phyloP scores from a whole-genome alignment of 2,888 invertebrate genomes.

The Proisotoma minuta region DNA sequence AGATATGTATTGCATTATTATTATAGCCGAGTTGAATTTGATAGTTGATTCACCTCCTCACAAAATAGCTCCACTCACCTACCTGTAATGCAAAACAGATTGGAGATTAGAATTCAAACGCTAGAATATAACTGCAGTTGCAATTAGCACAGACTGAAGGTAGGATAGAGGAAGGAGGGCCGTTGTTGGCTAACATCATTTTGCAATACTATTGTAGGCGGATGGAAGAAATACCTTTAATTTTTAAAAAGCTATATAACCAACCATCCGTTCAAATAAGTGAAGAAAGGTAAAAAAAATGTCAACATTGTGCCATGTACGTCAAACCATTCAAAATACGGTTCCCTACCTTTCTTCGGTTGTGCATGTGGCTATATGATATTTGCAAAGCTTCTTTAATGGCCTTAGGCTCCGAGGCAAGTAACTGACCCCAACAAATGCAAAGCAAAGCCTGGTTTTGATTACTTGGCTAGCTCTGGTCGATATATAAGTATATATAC shows the following conservation, averaged over 20 bases:
- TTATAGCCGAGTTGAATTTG: not conserved
- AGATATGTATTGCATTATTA: not conserved
- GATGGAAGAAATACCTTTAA: not conserved
- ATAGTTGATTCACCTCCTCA: not conserved
- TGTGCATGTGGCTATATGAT: not conserved
- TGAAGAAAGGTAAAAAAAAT: too few relatives aligned
- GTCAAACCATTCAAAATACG: too few relatives aligned
- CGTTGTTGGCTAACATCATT: not conserved
- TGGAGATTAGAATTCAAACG: not conserved
- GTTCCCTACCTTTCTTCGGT: too few relatives aligned
- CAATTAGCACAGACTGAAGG: not conserved
- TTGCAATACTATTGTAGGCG: not conserved
- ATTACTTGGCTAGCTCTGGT: not conserved
- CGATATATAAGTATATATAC: not conserved
- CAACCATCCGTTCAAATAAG: too few relatives aligned
- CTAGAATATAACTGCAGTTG: not conserved
- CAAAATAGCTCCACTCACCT: not conserved
- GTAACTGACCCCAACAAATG: conserved; percentile 18
- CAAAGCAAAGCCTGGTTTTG: not conserved
- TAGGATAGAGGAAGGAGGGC: not conserved
- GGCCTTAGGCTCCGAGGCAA: conserved; percentile 10
- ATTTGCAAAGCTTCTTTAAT: not conserved
- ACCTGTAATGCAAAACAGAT: not conserved
- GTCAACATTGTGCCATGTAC: too few relatives aligned
- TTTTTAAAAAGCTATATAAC: too few relatives aligned